Percentiles rank a stretch among this genome's conserved stretches.
Evolutionary conservation across 2,113 vertebrate species (phyloP).

Genomic region (Pterocles burchelli): DNA sequence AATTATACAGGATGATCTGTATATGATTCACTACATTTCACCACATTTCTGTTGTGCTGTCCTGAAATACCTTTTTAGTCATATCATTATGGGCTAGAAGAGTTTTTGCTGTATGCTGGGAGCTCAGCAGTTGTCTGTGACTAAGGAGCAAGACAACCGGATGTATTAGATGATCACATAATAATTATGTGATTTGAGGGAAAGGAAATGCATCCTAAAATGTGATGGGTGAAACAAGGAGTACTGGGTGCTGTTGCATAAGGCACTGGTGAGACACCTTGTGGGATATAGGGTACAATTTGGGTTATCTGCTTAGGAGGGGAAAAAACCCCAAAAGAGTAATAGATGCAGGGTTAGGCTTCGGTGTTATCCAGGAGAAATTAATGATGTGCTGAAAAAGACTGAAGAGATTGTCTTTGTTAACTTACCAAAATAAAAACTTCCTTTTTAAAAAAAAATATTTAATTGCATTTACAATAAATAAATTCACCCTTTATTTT

Average conservation of each 20-base stretch:
- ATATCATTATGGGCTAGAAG: not conserved
- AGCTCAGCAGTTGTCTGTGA: not conserved
- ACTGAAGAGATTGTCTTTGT: not conserved
- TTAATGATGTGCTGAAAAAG: not conserved
- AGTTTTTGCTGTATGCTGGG: not conserved
- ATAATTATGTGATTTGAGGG: not conserved
- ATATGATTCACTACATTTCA: not conserved
- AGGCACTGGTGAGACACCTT: not conserved
- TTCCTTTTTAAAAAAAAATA: not conserved
- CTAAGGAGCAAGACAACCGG: not conserved
- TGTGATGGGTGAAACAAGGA: not conserved
- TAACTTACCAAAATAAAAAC: not conserved
- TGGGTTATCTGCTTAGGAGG: not conserved
- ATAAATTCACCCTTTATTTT: not conserved
- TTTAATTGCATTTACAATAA: not conserved
- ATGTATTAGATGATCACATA: not conserved
- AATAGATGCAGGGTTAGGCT: not conserved
- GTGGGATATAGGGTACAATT: not conserved
- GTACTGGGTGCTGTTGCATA: not conserved
- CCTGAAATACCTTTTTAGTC: not conserved
- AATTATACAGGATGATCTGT: not conserved
- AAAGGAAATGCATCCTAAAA: slow-evolving; percentile 36
- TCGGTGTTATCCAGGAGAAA: not conserved
- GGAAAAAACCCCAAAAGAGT: rapidly evolving
- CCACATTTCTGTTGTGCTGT: not conserved